Evolutionary conservation across 2,888 invertebrate genomes (phyloP).

Genomic region (Eristalinus sepulchralis): DNA sequence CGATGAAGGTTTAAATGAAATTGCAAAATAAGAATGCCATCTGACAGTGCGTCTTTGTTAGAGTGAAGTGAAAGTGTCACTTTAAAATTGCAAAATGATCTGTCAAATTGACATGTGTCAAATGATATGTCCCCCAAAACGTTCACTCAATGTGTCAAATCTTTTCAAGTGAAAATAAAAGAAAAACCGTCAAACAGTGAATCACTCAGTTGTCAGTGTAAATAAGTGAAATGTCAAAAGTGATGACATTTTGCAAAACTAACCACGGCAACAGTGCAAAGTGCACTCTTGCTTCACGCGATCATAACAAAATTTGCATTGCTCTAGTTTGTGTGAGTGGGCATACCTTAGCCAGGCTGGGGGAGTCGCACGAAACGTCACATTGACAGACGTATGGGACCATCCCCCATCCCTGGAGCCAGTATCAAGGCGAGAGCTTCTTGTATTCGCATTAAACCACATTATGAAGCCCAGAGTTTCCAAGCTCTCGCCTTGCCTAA

Average conservation of each 20-base stretch:
- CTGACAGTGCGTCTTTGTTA: neutral
- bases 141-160: too few species aligned
- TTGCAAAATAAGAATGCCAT: neutral
- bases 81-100: neutral
- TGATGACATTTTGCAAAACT: slow-evolving; percentile 11
- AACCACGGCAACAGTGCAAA: slow-evolving; percentile 46
- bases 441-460: slow-evolving; percentile 37
- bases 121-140: too few species aligned
- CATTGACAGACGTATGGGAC: neutral
- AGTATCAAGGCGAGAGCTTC: slow-evolving; percentile 62
- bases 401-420: slow-evolving; percentile 39
- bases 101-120: neutral
- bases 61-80: neutral
- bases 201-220: slow-evolving; percentile 33
- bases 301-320: slow-evolving; percentile 28
- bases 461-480: slow-evolving; percentile 51
- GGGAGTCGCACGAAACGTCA: neutral
- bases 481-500: slow-evolving; percentile 75
- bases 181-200: neutral
- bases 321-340: slow-evolving; percentile 74
- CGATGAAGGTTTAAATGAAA: neutral
- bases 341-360: slow-evolving; percentile 49
- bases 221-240: slow-evolving; percentile 17
- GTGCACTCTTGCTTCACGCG: slow-evolving; percentile 50
- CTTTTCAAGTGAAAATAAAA: too few species aligned